Percentiles rank a stretch among this genome's conserved stretches.
Evolutionary conservation across 2,797 vertebrate species (phyloP).

Genomic region (Hemibagrus guttatus): DNA sequence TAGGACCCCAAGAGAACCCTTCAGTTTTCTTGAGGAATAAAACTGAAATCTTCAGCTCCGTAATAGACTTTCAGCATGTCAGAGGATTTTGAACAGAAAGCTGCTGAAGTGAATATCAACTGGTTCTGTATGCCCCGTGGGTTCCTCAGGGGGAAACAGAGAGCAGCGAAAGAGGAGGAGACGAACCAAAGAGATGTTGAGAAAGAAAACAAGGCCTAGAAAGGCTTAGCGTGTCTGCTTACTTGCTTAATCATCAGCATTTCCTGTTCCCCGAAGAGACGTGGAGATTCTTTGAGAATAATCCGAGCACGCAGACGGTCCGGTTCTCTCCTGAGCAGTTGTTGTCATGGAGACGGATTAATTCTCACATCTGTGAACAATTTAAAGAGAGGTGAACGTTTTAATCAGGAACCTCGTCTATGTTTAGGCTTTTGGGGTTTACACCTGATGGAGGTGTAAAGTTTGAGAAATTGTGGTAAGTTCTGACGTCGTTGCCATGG

Average conservation of each 20-base stretch:
- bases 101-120: background rate
- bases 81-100: background rate
- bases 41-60: background rate
- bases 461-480: too few relatives aligned
- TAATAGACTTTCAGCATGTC: background rate
- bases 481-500: too few relatives aligned
- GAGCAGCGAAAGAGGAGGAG: background rate
- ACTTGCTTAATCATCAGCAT: too few relatives aligned
- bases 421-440: background rate
- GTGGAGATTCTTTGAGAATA: background rate
- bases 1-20: background rate
- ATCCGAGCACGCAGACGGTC: background rate
- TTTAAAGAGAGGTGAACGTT: background rate
- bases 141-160: background rate
- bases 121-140: background rate
- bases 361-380: background rate
- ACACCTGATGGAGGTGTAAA: too few relatives aligned
- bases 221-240: too few relatives aligned
- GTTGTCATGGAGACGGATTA: conserved; percentile 12
- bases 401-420: background rate
- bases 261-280: too few relatives aligned
- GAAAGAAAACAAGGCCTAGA: background rate
- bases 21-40: background rate
- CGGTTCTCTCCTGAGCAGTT: conserved; percentile 3
- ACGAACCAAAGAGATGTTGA: background rate